Evolutionary conservation across 2,797 vertebrate species (phyloP), one percentile per base, ranked within the genome.

Genomic region (Brachyrhaphis roseni): DNA sequence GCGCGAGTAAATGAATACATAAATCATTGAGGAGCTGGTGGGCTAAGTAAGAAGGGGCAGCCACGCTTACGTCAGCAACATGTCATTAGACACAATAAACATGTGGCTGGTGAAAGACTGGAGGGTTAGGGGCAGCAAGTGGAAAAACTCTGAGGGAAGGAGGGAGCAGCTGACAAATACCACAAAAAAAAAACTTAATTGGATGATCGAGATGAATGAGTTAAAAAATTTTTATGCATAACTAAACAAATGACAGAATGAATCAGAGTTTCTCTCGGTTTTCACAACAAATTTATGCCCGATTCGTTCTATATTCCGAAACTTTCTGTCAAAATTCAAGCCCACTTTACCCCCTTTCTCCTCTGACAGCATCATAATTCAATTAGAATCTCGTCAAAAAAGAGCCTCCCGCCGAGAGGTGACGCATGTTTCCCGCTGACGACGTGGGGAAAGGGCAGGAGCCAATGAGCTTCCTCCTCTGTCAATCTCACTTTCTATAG

Each of bases 341-440:
- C 59, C 81, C 81, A 45, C 75, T 85, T 82, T 70, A 53, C 16
- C 2, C 77, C 70, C 75, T 57, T 74, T 78, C 62, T 87, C 82
- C 75, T 8, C 71, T 84, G 83, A 90, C 79, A 78, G 83, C 75
- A 64, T 87, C 76, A 20, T 88, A 49, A 89, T 88, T 70, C 72
- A 86, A 89, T 89, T 82, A 87, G 85, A 81, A 79, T 78, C 77
- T 5, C 13, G 7, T 72, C 68, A 72, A 66, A 45, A 75, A 46
- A 74, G 59, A 51, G 70, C 39, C 79, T 79, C 89, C 85, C 75
- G 68, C 78, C 1, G 84, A 74, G 85, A 70, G 57, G 49, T 94
- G 93, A 92, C 88, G 82, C 90, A 92, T 34, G 75, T 77, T 76
- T 89, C 62, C 74, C 68, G 15, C 31, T 75, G 83, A 85, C 75